A percentile compares a stretch with the other conserved stretches of the same genome.
These are phyloP conservation scores for Magallana angulata DNA, from an alignment of 1,140 invertebrate species.

Conservation along the genomic window DNA sequence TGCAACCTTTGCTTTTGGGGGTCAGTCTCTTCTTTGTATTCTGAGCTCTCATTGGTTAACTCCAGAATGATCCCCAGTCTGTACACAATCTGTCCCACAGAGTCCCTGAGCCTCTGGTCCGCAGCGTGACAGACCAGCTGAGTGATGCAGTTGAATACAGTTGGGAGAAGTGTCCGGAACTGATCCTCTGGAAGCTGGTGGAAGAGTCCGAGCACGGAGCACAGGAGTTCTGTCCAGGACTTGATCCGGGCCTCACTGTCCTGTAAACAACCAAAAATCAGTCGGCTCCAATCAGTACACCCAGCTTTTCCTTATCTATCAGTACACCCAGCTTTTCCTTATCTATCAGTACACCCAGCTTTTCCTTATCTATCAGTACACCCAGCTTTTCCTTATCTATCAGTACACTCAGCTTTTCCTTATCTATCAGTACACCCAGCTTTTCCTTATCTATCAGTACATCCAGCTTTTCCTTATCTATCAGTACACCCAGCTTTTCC, in stretches of 20 bases:
- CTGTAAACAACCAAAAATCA: constrained; percentile 71
- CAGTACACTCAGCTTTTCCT: too few relatives aligned
- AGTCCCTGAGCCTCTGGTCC: constrained; percentile 83
- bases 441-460: too few relatives aligned
- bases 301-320: too few relatives aligned
- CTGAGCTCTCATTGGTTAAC: constrained; percentile 41
- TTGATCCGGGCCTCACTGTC: constrained; percentile 85
- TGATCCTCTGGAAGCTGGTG: constrained; percentile 82
- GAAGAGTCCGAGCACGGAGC: constrained; percentile 83
- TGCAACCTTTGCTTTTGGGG: neutral
- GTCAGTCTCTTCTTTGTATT: neutral
- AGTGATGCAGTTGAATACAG: constrained; percentile 83
- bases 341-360: too few relatives aligned
- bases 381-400: too few relatives aligned
- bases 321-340: too few relatives aligned
- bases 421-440: too few relatives aligned
- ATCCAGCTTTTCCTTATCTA: too few relatives aligned
- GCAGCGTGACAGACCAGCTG: constrained; percentile 84
- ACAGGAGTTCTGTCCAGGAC: constrained; percentile 85
- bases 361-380: too few relatives aligned
- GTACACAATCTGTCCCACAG: constrained; percentile 83
- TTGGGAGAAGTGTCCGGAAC: constrained; percentile 83
- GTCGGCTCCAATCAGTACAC: too few relatives aligned
- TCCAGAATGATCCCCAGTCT: constrained; percentile 79
- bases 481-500: too few relatives aligned